phyloP scores from a whole-genome alignment of 2,113 vertebrate genomes.

The Symphodus melops region DNA sequence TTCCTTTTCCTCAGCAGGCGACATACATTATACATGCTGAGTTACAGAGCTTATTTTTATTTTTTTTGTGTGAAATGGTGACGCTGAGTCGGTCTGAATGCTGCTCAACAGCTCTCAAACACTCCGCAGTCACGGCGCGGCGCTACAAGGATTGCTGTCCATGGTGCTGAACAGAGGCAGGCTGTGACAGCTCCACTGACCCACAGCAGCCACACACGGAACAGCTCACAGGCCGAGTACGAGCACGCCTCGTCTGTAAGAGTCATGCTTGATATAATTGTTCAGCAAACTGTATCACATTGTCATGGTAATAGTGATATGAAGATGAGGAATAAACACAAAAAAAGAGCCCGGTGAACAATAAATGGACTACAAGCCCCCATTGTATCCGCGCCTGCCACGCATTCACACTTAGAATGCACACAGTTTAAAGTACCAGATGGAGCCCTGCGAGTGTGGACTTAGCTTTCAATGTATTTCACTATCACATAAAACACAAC shows the following conservation, averaged over 20 bases:
- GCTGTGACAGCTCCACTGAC: conserved; percentile 24
- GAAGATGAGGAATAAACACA: too few relatives aligned
- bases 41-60: conserved; percentile 66
- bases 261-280: too few relatives aligned
- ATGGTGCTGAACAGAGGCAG: conserved; percentile 40
- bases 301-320: too few relatives aligned
- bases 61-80: conserved; percentile 62
- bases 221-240: not conserved
- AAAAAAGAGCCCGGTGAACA: too few relatives aligned
- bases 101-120: conserved; percentile 37
- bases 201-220: conserved; percentile 1
- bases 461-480: too few relatives aligned
- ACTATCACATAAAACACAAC: not conserved
- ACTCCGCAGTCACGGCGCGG: conserved; percentile 23
- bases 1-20: conserved; percentile 70
- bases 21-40: conserved; percentile 78
- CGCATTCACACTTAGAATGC: not conserved
- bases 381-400: too few relatives aligned
- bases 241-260: not conserved
- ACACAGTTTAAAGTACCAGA: not conserved
- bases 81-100: conserved; percentile 62
- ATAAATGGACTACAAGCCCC: too few relatives aligned
- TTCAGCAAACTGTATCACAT: not conserved
- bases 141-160: conserved; percentile 22
- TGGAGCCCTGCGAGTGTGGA: too few relatives aligned